Evolutionary conservation across 1,140 invertebrate genomes (phyloP).

Genomic region (Meloidogyne floridensis): DNA sequence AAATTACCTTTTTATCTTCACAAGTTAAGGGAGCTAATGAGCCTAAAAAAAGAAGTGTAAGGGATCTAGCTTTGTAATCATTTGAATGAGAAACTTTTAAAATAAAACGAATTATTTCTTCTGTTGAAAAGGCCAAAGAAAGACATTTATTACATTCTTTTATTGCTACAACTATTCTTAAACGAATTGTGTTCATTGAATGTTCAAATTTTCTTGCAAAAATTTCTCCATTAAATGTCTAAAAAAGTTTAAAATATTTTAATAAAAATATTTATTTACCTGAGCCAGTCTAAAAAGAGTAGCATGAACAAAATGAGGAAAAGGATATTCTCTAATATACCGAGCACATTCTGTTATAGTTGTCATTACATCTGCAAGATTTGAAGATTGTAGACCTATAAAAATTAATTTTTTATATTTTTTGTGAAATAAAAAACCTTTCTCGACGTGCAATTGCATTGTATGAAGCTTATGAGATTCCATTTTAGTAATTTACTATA

Average conservation of each 20-base stretch:
- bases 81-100: conserved; percentile 58
- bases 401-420: neutral
- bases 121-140: conserved; percentile 39
- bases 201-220: conserved; percentile 42
- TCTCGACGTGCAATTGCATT: too few relatives aligned
- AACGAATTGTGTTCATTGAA: conserved; percentile 42
- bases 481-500: too few relatives aligned
- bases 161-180: conserved; percentile 46
- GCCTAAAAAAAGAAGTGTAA: conserved; percentile 52
- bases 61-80: conserved; percentile 51
- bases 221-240: conserved; percentile 42
- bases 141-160: conserved; percentile 44
- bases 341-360: conserved; percentile 45
- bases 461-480: too few relatives aligned
- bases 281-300: conserved; percentile 52
- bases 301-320: conserved; percentile 51
- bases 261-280: neutral
- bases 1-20: conserved; percentile 52
- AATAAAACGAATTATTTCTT: conserved; percentile 51
- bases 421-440: neutral
- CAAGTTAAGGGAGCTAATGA: conserved; percentile 49
- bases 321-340: conserved; percentile 50
- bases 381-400: conserved; percentile 43
- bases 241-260: neutral
- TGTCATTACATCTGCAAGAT: conserved; percentile 40